A percentile compares a stretch with the other conserved stretches of the same genome.
Conservation (phyloP, 2,113 vertebrate species). For the Bungarus multicinctus region DNA sequence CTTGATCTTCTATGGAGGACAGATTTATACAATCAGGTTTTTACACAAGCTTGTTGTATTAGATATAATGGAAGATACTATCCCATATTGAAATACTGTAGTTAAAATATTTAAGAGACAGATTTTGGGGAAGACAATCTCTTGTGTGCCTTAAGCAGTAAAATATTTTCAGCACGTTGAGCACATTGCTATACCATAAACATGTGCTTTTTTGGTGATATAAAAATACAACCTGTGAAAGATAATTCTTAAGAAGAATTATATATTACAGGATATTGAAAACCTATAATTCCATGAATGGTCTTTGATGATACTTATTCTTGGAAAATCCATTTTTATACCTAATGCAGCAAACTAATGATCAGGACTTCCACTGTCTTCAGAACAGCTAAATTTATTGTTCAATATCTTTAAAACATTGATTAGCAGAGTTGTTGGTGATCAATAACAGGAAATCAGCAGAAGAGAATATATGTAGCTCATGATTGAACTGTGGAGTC, state of each 20-base stretch:
- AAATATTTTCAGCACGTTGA: background rate
- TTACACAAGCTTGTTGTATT: background rate
- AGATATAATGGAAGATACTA: background rate
- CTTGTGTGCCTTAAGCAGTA: background rate
- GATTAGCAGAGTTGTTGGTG: background rate
- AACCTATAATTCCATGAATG: background rate
- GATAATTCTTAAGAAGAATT: background rate
- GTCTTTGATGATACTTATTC: background rate
- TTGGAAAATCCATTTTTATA: background rate
- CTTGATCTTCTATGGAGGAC: background rate
- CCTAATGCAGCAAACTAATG: background rate
- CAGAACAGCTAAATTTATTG: background rate
- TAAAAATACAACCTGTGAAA: background rate
- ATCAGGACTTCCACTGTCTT: background rate
- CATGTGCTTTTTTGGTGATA: background rate
- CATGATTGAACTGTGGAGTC: background rate
- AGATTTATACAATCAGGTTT: background rate
- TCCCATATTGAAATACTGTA: background rate
- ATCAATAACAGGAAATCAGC: background rate
- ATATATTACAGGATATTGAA: background rate
- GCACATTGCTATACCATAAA: background rate
- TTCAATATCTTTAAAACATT: background rate
- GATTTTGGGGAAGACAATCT: background rate
- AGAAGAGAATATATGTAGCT: background rate
- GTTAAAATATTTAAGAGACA: background rate